Conservation (phyloP, 2,888 invertebrate genomes). For the Drosophila mayaguana region DNA sequence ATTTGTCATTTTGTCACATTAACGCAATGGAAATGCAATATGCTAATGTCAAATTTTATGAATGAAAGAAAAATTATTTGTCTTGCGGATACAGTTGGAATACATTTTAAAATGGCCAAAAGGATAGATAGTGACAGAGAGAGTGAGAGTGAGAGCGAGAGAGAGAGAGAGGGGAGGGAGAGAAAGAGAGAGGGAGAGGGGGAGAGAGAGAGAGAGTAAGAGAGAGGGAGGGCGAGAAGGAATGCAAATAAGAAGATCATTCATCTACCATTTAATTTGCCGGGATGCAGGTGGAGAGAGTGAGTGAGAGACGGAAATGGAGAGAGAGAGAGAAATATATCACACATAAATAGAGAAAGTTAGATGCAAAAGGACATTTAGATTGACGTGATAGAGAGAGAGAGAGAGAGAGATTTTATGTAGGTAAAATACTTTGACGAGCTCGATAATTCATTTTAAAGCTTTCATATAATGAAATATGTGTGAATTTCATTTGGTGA, state of each 20-base stretch:
- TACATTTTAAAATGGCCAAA: constrained; percentile 58
- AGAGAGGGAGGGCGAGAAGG: not conserved
- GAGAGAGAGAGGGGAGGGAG: not conserved
- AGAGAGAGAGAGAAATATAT: not conserved
- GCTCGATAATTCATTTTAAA: too few species aligned
- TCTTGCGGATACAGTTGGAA: constrained; percentile 45
- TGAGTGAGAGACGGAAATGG: too few species aligned
- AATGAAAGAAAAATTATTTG: constrained; percentile 73
- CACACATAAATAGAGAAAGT: too few species aligned
- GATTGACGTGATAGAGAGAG: too few species aligned
- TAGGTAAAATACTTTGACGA: too few species aligned
- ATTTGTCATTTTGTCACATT: constrained; percentile 84
- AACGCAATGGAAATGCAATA: constrained; percentile 83
- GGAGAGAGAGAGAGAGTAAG: too few species aligned
- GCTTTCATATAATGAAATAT: too few species aligned
- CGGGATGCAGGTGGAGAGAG: not conserved
- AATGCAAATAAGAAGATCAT: too few species aligned
- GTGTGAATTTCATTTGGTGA: not conserved
- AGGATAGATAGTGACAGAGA: not conserved
- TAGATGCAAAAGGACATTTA: too few species aligned
- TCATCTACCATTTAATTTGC: too few species aligned
- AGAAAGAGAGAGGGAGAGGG: not conserved
- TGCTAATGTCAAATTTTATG: constrained; percentile 80
- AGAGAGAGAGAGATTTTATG: too few species aligned
- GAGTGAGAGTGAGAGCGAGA: too few species aligned